phyloP scores from a whole-genome alignment of 2,888 invertebrate species.

The Julus scandinavius region DNA sequence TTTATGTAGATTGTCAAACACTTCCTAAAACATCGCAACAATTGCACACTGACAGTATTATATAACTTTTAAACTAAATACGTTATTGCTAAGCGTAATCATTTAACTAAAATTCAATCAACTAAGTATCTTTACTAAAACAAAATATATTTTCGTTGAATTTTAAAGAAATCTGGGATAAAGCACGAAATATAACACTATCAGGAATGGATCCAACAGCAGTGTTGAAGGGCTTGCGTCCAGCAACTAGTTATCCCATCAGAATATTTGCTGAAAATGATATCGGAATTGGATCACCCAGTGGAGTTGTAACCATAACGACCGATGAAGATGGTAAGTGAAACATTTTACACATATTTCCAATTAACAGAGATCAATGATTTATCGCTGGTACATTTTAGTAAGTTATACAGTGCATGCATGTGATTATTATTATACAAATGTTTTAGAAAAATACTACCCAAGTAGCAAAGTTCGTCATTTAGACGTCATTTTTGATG shows the following conservation, averaged over 20 bases:
- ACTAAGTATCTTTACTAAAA: too few relatives aligned
- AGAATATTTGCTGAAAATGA: slow-evolving; percentile 93
- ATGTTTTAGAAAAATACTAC: too few relatives aligned
- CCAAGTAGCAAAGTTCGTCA: too few relatives aligned
- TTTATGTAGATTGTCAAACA: too few relatives aligned
- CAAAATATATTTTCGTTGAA: too few relatives aligned
- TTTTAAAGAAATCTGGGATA: slow-evolving; percentile 55
- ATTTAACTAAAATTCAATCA: too few relatives aligned
- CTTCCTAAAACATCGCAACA: too few relatives aligned
- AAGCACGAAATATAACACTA: slow-evolving; percentile 53
- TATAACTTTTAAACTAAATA: too few relatives aligned
- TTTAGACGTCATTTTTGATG: too few relatives aligned
- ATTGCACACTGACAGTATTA: too few relatives aligned
- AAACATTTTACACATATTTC: not conserved
- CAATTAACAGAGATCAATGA: not conserved
- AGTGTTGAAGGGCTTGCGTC: slow-evolving; percentile 71
- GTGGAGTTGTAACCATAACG: slow-evolving; percentile 91
- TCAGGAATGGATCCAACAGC: slow-evolving; percentile 52
- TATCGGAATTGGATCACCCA: slow-evolving; percentile 89
- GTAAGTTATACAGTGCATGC: not conserved
- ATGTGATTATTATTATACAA: too few relatives aligned
- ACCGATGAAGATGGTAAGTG: slow-evolving; percentile 86
- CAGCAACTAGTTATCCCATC: slow-evolving; percentile 92
- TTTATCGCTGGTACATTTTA: not conserved
- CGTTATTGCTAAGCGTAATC: too few relatives aligned